A percentile compares a stretch with the other conserved stretches of the same genome.
Evolutionary conservation across 2,113 vertebrate genomes (phyloP).

Genomic region (Atlantisia rogersi): DNA sequence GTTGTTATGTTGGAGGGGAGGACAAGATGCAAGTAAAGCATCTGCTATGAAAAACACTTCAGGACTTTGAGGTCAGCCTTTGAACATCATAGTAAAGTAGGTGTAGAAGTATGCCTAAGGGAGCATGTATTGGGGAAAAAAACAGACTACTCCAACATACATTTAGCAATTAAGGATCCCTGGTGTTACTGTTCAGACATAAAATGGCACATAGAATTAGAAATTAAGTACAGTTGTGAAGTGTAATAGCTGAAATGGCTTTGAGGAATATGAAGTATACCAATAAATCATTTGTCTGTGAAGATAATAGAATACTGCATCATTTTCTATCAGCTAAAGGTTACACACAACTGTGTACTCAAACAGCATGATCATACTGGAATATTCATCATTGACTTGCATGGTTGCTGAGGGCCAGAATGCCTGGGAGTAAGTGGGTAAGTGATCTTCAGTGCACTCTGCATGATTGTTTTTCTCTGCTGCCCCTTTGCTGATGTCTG

Average conservation of each 20-base stretch:
- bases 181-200: not conserved
- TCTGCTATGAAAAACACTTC: not conserved
- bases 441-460: not conserved
- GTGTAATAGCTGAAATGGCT: constrained; percentile 43
- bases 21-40: not conserved
- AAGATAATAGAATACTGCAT: constrained; percentile 71
- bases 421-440: not conserved
- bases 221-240: constrained; percentile 41
- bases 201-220: not conserved
- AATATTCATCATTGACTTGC: constrained; percentile 22
- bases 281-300: constrained; percentile 72
- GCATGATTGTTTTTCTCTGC: not conserved
- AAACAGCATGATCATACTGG: not conserved
- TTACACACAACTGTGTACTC: constrained; percentile 46
- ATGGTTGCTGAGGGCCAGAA: not conserved
- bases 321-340: constrained; percentile 63
- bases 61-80: not conserved
- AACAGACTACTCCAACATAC: not conserved
- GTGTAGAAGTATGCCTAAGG: not conserved
- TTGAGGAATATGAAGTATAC: constrained; percentile 59
- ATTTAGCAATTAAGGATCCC: not conserved
- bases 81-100: not conserved
- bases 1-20: not conserved
- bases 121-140: not conserved
- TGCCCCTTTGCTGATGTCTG: not conserved